These are phyloP conservation scores for Dexiosoma caninum DNA, from an alignment of 2,888 invertebrate species.

Conservation along the genomic window DNA sequence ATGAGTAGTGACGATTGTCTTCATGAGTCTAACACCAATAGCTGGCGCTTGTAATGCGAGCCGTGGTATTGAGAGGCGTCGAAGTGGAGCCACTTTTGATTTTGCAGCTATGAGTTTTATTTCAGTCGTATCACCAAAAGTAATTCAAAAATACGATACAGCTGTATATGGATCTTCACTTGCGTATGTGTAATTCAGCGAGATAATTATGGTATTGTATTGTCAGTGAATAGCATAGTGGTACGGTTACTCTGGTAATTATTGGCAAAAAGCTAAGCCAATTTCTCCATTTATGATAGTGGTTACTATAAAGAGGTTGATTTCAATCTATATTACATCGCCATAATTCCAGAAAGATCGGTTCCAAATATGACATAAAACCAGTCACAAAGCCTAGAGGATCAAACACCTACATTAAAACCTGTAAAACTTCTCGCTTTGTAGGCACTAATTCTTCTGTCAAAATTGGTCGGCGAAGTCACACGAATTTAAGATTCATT, in stretches of 20 bases:
- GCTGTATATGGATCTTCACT: conserved; percentile 22
- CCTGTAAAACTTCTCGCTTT: conserved; percentile 24
- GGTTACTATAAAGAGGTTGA: not conserved
- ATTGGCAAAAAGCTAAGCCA: too few species aligned
- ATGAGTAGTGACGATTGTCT: too few species aligned
- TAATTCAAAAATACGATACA: conserved; percentile 30
- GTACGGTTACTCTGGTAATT: too few species aligned
- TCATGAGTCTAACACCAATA: too few species aligned
- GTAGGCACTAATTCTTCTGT: conserved; percentile 12
- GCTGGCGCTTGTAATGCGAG: too few species aligned
- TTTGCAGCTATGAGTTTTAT: too few species aligned
- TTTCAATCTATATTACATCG: conserved; percentile 12
- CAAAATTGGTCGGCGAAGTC: not conserved
- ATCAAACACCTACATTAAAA: conserved; percentile 38
- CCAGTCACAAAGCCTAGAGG: conserved; percentile 13
- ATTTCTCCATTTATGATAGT: not conserved
- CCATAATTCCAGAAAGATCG: conserved; percentile 17
- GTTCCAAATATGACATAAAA: conserved; percentile 18
- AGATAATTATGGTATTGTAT: not conserved
- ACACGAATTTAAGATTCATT: conserved; percentile 27
- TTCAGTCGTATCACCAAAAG: not conserved
- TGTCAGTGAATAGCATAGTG: not conserved
- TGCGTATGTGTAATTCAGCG: conserved; percentile 15
- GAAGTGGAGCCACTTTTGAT: conserved; percentile 21
- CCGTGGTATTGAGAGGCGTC: conserved; percentile 21